phyloP scores from a whole-genome alignment of 92 coral and sea anemone species.

The Siderastrea siderea region DNA sequence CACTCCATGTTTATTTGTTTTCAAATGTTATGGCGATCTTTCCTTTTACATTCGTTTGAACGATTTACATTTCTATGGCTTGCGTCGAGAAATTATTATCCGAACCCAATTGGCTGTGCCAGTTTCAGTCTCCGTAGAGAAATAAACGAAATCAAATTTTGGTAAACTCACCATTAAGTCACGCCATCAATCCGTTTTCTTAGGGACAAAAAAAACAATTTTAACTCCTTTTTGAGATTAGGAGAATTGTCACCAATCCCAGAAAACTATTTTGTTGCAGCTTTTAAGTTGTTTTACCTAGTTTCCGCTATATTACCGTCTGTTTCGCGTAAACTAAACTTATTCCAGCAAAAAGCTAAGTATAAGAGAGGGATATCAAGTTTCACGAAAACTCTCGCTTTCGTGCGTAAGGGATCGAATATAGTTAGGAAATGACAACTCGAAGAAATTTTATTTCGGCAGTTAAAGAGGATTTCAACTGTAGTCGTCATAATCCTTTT shows the following conservation, averaged over 20 bases:
- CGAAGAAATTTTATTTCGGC: neutral
- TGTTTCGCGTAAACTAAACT: neutral
- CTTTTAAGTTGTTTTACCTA: neutral
- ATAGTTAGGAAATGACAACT: slow-evolving; percentile 6
- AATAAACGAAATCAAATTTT: neutral
- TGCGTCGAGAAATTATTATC: neutral
- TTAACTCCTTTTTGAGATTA: neutral
- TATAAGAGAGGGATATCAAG: neutral
- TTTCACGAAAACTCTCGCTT: slow-evolving; percentile 19
- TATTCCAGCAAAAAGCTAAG: neutral
- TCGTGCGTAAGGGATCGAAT: neutral
- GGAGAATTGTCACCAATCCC: neutral
- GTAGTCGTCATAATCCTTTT: neutral
- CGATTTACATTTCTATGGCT: no score
- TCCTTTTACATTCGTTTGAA: neutral
- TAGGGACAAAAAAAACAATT: neutral
- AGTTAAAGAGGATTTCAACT: neutral
- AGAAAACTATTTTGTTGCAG: neutral
- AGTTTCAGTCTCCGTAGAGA: neutral
- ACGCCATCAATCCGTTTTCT: neutral
- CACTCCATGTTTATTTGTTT: no score
- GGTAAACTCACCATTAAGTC: neutral
- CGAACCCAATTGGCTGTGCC: neutral
- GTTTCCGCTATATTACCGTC: slow-evolving; percentile 3
- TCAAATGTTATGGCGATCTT: no score